These are phyloP conservation scores for Agrochola litura DNA, from an alignment of 2,888 invertebrate genomes.

Conservation along the genomic window DNA sequence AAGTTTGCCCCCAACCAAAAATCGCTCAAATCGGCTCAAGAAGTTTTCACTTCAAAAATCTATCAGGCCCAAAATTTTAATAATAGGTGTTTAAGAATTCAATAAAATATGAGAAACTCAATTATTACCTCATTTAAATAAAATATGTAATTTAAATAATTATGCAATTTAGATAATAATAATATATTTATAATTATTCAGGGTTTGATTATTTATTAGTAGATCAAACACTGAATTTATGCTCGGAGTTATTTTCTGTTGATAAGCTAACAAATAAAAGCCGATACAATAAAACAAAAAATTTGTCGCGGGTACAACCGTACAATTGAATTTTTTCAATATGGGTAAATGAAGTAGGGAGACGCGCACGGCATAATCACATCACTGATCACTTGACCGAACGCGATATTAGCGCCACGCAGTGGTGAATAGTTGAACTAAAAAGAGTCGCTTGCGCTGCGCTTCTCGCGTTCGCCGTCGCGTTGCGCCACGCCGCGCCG, in stretches of 20 bases:
- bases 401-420: slow-evolving; percentile 75
- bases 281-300: not conserved
- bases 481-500: slow-evolving; percentile 69
- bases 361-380: slow-evolving; percentile 55
- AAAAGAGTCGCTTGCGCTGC: slow-evolving; percentile 70
- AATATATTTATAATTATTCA: too few species aligned
- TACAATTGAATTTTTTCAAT: slow-evolving; percentile 15
- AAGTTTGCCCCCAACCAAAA: too few species aligned
- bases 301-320: not conserved
- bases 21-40: too few species aligned
- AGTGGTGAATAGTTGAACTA: slow-evolving; percentile 74
- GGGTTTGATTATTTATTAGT: too few species aligned
- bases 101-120: too few species aligned
- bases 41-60: too few species aligned
- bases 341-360: slow-evolving; percentile 58
- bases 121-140: too few species aligned
- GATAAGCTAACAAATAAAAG: not conserved
- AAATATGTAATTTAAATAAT: too few species aligned
- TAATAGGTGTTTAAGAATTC: too few species aligned
- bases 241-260: not conserved
- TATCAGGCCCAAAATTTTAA: not conserved
- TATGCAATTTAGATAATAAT: too few species aligned
- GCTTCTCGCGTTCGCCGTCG: slow-evolving; percentile 72
- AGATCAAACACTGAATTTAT: not conserved
- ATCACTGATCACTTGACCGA: slow-evolving; percentile 67